Evolutionary conservation across 2,888 invertebrate species (phyloP).

Genomic region (Bombylius discolor): DNA sequence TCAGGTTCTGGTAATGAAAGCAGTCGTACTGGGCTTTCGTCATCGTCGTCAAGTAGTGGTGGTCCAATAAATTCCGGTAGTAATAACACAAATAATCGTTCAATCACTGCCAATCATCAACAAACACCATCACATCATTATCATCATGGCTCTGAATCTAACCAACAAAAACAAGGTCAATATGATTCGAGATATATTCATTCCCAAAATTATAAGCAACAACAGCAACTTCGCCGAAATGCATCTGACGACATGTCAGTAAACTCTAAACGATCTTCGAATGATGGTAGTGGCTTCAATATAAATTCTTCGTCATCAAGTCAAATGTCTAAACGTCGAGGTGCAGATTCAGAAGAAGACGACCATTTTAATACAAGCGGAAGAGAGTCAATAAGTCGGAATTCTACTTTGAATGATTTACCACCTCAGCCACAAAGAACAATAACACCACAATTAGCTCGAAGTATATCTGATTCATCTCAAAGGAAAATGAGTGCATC

Average conservation of each 20-base stretch:
- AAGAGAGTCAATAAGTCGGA: conserved; percentile 15
- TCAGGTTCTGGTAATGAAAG: no score
- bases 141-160: conserved; percentile 6
- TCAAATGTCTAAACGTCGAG: not conserved
- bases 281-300: not conserved
- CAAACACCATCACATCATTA: conserved; percentile 13
- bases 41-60: conserved; percentile 12
- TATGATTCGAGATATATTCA: conserved; percentile 24
- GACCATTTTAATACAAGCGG: conserved; percentile 19
- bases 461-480: conserved; percentile 38
- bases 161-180: conserved; percentile 16
- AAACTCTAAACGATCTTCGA: conserved; percentile 1
- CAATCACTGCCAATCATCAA: conserved; percentile 21
- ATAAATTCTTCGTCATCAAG: not conserved
- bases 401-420: conserved; percentile 7
- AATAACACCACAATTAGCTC: conserved; percentile 24
- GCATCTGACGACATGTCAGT: conserved; percentile 13
- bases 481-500: conserved; percentile 36
- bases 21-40: not conserved
- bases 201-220: conserved; percentile 15
- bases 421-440: conserved; percentile 19
- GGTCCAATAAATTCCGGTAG: not conserved
- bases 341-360: conserved; percentile 21
- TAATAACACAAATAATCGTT: conserved; percentile 7
- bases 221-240: conserved; percentile 15